Percentiles rank a stretch among this genome's conserved stretches.
phyloP scores from a whole-genome alignment of 53 echinoderm and acorn worm species.

The Crossaster papposus region DNA sequence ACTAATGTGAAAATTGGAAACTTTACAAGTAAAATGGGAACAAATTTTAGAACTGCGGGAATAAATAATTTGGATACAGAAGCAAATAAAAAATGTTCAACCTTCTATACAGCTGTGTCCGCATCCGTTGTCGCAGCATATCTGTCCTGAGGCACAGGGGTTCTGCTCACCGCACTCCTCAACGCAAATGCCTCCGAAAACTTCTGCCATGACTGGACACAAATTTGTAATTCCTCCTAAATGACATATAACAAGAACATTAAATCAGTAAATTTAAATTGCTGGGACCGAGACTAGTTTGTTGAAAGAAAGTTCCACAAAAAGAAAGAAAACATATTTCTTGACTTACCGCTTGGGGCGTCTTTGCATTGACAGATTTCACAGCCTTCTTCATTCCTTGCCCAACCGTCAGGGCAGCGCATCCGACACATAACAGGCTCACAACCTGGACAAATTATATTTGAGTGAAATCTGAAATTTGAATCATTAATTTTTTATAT shows the following conservation, averaged over 20 bases:
- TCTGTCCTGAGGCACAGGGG: slow-evolving; percentile 56
- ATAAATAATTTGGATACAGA: too few relatives aligned
- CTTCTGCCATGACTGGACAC: slow-evolving; percentile 56
- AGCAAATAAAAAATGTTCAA: not conserved
- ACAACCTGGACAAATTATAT: slow-evolving; percentile 39
- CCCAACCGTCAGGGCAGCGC: slow-evolving; percentile 69
- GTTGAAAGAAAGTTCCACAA: too few relatives aligned
- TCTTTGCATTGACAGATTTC: slow-evolving; percentile 65
- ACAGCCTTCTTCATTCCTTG: slow-evolving; percentile 63
- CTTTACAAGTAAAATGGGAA: too few relatives aligned
- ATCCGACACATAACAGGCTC: slow-evolving; percentile 69
- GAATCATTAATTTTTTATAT: not conserved
- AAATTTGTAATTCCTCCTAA: not conserved
- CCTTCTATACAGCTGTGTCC: slow-evolving; percentile 56
- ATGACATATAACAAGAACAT: not conserved
- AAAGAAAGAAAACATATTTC: too few relatives aligned
- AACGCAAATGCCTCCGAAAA: slow-evolving; percentile 59
- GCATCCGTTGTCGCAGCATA: slow-evolving; percentile 77
- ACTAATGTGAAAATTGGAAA: too few relatives aligned
- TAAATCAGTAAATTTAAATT: not conserved
- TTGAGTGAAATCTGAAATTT: not conserved
- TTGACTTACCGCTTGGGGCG: slow-evolving; percentile 37
- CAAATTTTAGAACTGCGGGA: too few relatives aligned
- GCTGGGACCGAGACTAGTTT: too few relatives aligned
- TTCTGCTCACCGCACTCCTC: slow-evolving; percentile 58